phyloP scores from a whole-genome alignment of 2,888 invertebrate genomes.

The Spilarctia lutea region DNA sequence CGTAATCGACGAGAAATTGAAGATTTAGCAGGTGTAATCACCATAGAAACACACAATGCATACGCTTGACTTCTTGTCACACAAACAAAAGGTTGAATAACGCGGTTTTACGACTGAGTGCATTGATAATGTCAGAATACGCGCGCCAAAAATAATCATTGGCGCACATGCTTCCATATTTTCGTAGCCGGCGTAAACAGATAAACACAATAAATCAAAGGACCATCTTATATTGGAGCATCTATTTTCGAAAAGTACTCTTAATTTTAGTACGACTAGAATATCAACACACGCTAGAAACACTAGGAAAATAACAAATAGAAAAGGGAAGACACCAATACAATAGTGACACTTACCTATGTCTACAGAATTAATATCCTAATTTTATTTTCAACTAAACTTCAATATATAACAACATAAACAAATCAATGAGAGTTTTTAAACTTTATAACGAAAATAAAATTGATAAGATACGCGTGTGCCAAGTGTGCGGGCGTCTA shows the following conservation, averaged over 20 bases:
- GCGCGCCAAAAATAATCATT: slow-evolving; percentile 74
- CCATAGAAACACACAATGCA: not conserved
- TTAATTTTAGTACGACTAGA: not conserved
- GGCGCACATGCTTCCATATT: slow-evolving; percentile 51
- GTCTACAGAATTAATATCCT: not conserved
- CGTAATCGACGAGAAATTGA: not conserved
- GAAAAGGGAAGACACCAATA: slow-evolving; percentile 26
- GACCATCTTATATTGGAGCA: not conserved
- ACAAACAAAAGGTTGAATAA: slow-evolving; percentile 1
- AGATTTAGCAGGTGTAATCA: not conserved
- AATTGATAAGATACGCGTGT: slow-evolving; percentile 31
- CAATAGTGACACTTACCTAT: slow-evolving; percentile 35
- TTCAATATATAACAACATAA: not conserved
- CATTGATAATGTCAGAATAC: slow-evolving; percentile 58
- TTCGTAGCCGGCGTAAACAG: slow-evolving; percentile 12
- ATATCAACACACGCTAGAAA: not conserved
- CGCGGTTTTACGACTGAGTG: slow-evolving; percentile 1
- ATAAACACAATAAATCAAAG: slow-evolving; percentile 14
- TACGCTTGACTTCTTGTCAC: not conserved
- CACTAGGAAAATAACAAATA: slow-evolving; percentile 8
- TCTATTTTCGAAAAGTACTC: not conserved
- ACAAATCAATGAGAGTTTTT: slow-evolving; percentile 28
- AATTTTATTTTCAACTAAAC: slow-evolving; percentile 6
- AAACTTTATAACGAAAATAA: slow-evolving; percentile 27
- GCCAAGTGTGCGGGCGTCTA: slow-evolving; percentile 55